Base-by-base conservation (phyloP, 2,797 vertebrate genomes). In the Pagetopsis macropterus region DNA sequence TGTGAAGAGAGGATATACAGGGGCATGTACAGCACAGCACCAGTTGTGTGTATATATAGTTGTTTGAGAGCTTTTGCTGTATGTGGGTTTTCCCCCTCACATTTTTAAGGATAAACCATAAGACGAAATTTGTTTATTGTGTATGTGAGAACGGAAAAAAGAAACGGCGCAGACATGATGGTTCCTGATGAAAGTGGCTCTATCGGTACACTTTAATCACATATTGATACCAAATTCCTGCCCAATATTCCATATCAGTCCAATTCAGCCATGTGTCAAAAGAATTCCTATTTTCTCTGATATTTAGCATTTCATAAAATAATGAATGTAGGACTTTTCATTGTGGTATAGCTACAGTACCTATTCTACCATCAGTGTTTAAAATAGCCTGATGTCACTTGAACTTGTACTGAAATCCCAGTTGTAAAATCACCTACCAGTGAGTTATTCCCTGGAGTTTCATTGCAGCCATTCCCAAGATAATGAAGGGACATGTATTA, bases 401-500 rank as follows among this genome's bases (percentile, higher is more conserved):
- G 40, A 65, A 64, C 70, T 33, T 70, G 56, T 27, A 13, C 37
- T 15, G 12, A 69, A 70, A 65, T 48, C 43, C 21, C 46, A 64
- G 33, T 27, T 66, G 55, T 73, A 58, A 75, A 62, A 79, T 75
- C 70, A 70, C 56, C 60, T 52, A n/a, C 50, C 43, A 50, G 52
- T 64, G 49, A 82, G 66, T 54, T 79, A 76, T 77, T 76, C 66
- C 75, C 73, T 50, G 12, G 43, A 41, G 78, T 46, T 74, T 74
- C 61, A 66, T 45, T 19, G 44, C 79, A 44, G 72, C 65, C 63
- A 64, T 71, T 75, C 64, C 57, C 51, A 56, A 61, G 49, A 70
- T 80, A 70, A 85, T 83, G 79, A 87, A 59, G 61, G 65, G 76
- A 70, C 57, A 60, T 9, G n/a, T 79, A 78, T 59, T 49, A 49